Conservation (phyloP, 2,113 vertebrate species). For the Nicator chloris region DNA sequence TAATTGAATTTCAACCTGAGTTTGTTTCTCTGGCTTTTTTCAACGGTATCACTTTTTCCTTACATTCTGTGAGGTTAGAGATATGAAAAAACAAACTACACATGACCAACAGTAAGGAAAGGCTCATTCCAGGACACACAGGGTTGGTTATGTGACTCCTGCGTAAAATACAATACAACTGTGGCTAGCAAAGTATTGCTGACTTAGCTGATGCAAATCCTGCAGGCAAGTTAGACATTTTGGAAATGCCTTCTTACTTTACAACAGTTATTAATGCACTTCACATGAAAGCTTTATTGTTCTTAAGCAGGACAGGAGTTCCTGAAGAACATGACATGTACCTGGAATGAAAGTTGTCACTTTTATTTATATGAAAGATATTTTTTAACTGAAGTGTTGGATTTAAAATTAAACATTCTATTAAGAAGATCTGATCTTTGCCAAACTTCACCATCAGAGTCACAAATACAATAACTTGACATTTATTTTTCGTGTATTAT, state of each 20-base stretch:
- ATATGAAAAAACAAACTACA: not conserved
- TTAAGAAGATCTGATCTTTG: not conserved
- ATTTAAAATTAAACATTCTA: not conserved
- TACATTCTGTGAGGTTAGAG: not conserved
- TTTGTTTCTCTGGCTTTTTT: not conserved
- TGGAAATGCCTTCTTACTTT: not conserved
- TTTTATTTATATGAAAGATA: not conserved
- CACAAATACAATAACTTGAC: not conserved
- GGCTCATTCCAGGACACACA: not conserved
- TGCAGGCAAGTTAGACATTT: not conserved
- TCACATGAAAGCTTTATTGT: not conserved
- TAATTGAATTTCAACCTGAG: not conserved
- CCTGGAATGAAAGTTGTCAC: not conserved
- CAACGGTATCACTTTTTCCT: not conserved
- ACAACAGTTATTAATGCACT: not conserved
- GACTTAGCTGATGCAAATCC: not conserved
- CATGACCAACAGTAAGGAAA: not conserved
- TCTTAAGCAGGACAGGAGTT: not conserved
- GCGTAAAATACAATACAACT: not conserved
- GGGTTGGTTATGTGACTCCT: not conserved
- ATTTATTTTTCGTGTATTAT: not conserved
- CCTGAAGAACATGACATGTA: not conserved
- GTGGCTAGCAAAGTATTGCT: not conserved
- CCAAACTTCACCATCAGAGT: not conserved
- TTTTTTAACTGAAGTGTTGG: not conserved